A percentile compares a stretch with the other conserved stretches of the same genome.
These are phyloP conservation scores for Lichenostomus cassidix DNA, from an alignment of 2,113 vertebrate species.

Conservation along the genomic window DNA sequence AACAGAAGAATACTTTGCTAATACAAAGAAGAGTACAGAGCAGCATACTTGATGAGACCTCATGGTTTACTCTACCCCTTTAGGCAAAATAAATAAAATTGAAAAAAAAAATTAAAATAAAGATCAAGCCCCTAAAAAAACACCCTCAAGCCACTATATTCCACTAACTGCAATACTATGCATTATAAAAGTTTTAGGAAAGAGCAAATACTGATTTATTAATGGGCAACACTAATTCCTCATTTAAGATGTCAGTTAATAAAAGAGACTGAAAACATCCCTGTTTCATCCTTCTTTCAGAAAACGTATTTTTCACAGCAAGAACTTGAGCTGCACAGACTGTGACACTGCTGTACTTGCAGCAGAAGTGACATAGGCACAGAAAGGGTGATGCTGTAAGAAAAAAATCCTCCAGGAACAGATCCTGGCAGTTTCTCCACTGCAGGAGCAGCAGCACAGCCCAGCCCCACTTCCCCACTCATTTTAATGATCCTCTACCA, in stretches of 20 bases:
- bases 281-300: not conserved
- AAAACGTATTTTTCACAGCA: not conserved
- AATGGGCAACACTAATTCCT: not conserved
- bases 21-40: not conserved
- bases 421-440: not conserved
- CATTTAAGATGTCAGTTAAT: not conserved
- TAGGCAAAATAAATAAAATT: not conserved
- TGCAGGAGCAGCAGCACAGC: not conserved
- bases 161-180: fast-evolving
- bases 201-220: not conserved
- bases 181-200: not conserved
- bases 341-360: not conserved
- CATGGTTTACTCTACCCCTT: not conserved
- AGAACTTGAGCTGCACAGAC: not conserved
- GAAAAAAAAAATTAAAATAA: not conserved
- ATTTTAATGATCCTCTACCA: fast-evolving
- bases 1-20: not conserved
- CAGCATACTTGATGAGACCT: not conserved
- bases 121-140: not conserved
- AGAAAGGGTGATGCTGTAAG: not conserved
- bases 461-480: not conserved
- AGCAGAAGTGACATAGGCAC: not conserved
- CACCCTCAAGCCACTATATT: not conserved
- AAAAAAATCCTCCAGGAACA: not conserved
- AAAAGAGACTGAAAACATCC: not conserved